Conservation (phyloP, 1,140 invertebrate genomes). For the Bombus soroeensis region DNA sequence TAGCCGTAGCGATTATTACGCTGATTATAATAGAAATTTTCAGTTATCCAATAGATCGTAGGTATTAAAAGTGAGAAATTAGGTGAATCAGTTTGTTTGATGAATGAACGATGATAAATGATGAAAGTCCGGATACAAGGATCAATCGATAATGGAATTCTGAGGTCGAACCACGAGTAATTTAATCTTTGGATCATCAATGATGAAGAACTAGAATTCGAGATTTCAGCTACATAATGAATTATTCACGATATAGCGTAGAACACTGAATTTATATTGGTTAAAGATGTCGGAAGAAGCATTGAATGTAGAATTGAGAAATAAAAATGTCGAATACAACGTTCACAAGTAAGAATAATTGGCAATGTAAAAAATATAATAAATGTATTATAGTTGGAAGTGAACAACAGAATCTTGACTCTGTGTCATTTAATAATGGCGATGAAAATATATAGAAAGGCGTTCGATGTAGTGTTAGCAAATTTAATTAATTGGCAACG, state of each 20-base stretch:
- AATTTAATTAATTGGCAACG: too few relatives aligned
- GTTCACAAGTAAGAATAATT: background rate
- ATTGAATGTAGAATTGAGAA: background rate
- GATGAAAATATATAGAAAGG: background rate
- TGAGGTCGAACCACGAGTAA: background rate
- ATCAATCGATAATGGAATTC: slow-evolving; percentile 6
- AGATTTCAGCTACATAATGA: background rate
- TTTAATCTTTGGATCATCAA: background rate
- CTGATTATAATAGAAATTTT: background rate
- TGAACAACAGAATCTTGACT: background rate
- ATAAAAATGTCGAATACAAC: too few relatives aligned
- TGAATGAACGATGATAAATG: background rate
- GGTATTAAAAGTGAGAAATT: background rate
- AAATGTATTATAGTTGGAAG: background rate
- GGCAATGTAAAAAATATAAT: too few relatives aligned
- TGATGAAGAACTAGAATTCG: background rate
- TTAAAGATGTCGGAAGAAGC: background rate
- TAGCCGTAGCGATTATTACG: too few relatives aligned
- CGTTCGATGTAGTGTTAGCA: too few relatives aligned
- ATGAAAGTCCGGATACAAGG: background rate
- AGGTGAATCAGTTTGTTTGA: background rate
- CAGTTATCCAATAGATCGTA: background rate
- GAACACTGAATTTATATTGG: background rate
- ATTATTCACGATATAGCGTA: background rate
- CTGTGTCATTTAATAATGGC: background rate